phyloP scores from a whole-genome alignment of 2,113 vertebrate species.

The Silurus glanis region DNA sequence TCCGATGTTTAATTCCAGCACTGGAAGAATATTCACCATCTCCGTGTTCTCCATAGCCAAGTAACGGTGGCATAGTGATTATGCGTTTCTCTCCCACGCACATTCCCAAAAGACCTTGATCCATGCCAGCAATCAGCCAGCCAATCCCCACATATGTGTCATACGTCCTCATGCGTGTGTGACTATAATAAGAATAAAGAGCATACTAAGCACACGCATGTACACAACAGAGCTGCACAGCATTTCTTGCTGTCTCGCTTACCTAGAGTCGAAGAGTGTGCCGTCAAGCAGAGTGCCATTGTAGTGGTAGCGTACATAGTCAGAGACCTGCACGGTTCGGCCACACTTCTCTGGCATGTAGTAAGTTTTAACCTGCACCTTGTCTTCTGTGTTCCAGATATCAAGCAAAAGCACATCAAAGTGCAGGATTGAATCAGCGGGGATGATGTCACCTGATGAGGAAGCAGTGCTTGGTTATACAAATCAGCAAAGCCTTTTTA shows the following conservation, averaged over 20 bases:
- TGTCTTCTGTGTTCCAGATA: constrained; percentile 89
- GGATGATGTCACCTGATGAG: constrained; percentile 83
- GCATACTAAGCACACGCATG: background rate
- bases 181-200: constrained; percentile 68
- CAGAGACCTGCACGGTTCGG: constrained; percentile 88
- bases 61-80: constrained; percentile 89
- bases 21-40: constrained; percentile 76
- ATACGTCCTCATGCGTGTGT: constrained; percentile 92
- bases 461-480: background rate
- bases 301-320: constrained; percentile 95
- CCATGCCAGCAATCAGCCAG: constrained; percentile 98
- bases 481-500: background rate
- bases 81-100: constrained; percentile 91
- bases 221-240: background rate
- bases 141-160: constrained; percentile 97
- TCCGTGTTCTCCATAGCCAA: constrained; percentile 93
- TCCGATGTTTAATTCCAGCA: background rate
- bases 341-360: constrained; percentile 80
- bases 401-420: constrained; percentile 94
- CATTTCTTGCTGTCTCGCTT: constrained; percentile 19
- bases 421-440: constrained; percentile 86
- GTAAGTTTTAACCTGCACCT: constrained; percentile 85
- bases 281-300: constrained; percentile 94
- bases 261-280: constrained; percentile 98
- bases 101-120: constrained; percentile 95